Evolutionary conservation across 2,888 invertebrate species (phyloP).

Genomic region (Idaea dimidiata): DNA sequence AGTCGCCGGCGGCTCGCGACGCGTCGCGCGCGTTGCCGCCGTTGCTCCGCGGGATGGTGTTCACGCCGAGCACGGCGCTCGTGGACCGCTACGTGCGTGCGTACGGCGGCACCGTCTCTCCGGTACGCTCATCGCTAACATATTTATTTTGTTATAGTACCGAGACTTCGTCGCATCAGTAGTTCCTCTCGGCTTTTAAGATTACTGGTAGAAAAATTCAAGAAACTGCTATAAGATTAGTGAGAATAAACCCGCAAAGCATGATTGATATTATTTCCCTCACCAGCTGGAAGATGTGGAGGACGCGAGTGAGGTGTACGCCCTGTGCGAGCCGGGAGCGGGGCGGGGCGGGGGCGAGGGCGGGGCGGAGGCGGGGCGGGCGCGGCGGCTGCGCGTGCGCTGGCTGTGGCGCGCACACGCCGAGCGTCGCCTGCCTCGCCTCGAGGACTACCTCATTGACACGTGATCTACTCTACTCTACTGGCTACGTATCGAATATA

Average conservation of each 20-base stretch:
- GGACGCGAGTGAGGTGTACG: slow-evolving; percentile 36
- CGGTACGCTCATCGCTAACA: too few species aligned
- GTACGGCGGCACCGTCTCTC: slow-evolving; percentile 79
- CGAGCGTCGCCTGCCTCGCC: slow-evolving; percentile 21
- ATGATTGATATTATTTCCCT: too few species aligned
- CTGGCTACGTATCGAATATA: too few species aligned
- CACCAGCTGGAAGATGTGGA: slow-evolving; percentile 35
- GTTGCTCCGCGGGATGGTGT: slow-evolving; percentile 35
- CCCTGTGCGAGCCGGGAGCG: slow-evolving; percentile 42
- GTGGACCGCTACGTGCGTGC: slow-evolving; percentile 77
- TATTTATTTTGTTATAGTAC: background rate
- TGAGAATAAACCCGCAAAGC: too few species aligned
- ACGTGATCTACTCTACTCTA: too few species aligned
- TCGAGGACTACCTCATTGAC: too few species aligned
- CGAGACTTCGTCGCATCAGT: too few species aligned
- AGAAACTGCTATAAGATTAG: too few species aligned
- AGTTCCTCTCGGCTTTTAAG: too few species aligned
- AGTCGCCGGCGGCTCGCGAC: background rate
- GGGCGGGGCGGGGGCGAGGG: slow-evolving; percentile 18
- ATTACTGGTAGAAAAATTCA: too few species aligned
- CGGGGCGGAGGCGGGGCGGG: slow-evolving; percentile 5
- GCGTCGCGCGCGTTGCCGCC: slow-evolving; percentile 27
- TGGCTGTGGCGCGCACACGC: slow-evolving; percentile 84
- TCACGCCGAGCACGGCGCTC: too few species aligned
- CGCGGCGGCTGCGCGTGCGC: slow-evolving; percentile 45